These are phyloP conservation scores for Hybos culiciformis DNA, from an alignment of 2,888 invertebrate species.

Conservation along the genomic window DNA sequence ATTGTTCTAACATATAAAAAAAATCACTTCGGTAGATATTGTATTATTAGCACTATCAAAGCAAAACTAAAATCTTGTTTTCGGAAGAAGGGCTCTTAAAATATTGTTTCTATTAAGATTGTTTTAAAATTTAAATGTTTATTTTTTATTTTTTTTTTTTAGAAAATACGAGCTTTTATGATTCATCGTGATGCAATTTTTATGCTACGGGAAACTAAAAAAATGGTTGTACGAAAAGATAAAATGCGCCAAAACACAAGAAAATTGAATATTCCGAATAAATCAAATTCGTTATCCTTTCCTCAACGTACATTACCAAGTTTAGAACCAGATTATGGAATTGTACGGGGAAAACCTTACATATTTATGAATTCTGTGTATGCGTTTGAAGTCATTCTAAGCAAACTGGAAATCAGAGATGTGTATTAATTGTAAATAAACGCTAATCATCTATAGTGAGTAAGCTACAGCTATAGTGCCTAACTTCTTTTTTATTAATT, in stretches of 20 bases:
- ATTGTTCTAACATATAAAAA: no score
- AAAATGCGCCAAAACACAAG: conserved; percentile 33
- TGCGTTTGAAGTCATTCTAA: conserved; percentile 33
- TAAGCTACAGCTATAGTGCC: no score
- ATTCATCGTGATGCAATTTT: conserved; percentile 31
- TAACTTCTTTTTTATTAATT: no score
- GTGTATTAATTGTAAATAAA: no score
- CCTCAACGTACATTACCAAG: conserved; percentile 25
- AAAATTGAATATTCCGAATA: conserved; percentile 17
- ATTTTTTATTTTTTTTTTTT: conserved; percentile 7
- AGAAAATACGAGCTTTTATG: conserved; percentile 34
- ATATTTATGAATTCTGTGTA: conserved; percentile 33
- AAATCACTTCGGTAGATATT: no score
- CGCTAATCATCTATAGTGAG: no score
- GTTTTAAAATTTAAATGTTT: not conserved
- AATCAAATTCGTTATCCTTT: conserved; percentile 17
- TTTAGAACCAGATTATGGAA: conserved; percentile 34
- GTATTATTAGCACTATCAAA: no score
- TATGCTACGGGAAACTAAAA: conserved; percentile 33
- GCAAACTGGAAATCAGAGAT: conserved; percentile 25
- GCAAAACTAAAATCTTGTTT: no score
- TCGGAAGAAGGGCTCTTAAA: no score
- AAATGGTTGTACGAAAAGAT: conserved; percentile 34
- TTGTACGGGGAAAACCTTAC: conserved; percentile 29
- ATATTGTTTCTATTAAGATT: not conserved